Conservation (phyloP, 2,888 invertebrate species). For the Aproaerema taeniolella region DNA sequence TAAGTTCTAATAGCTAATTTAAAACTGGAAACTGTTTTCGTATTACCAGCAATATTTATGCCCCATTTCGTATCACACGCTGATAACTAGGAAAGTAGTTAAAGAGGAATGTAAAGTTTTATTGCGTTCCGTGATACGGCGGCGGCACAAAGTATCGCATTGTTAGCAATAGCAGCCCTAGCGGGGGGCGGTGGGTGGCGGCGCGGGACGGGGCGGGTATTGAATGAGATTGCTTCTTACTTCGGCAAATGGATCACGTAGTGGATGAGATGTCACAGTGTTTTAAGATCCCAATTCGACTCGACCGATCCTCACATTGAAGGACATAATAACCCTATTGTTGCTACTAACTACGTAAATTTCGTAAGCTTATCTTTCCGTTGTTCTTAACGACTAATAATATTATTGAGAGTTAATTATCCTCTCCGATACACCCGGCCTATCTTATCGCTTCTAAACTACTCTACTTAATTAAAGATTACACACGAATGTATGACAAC, state of each 20-base stretch:
- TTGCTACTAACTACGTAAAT: conserved; percentile 27
- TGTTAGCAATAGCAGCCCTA: conserved; percentile 69
- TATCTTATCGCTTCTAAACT: too few species aligned
- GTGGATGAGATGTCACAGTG: conserved; percentile 79
- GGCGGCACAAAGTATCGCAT: conserved; percentile 60
- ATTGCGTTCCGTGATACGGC: conserved; percentile 63
- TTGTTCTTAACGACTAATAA: background rate
- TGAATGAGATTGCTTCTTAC: conserved; percentile 79
- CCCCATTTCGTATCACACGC: conserved; percentile 56
- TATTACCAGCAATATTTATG: conserved; percentile 44
- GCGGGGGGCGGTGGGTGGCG: conserved; percentile 27
- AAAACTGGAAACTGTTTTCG: conserved; percentile 8
- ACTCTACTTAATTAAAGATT: too few species aligned
- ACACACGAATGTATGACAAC: background rate
- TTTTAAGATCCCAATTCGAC: conserved; percentile 76
- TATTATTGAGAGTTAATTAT: background rate
- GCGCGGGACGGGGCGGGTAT: conserved; percentile 55
- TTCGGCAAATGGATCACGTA: conserved; percentile 79
- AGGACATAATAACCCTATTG: conserved; percentile 38
- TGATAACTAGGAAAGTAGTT: conserved; percentile 69
- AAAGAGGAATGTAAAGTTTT: conserved; percentile 72
- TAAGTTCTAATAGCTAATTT: background rate
- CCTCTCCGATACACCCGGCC: too few species aligned
- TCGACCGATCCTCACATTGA: conserved; percentile 36
- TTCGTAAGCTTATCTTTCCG: background rate